Percentiles rank a stretch among this genome's conserved stretches.
phyloP scores from a whole-genome alignment of 2,113 vertebrate genomes.

The Equus quagga region DNA sequence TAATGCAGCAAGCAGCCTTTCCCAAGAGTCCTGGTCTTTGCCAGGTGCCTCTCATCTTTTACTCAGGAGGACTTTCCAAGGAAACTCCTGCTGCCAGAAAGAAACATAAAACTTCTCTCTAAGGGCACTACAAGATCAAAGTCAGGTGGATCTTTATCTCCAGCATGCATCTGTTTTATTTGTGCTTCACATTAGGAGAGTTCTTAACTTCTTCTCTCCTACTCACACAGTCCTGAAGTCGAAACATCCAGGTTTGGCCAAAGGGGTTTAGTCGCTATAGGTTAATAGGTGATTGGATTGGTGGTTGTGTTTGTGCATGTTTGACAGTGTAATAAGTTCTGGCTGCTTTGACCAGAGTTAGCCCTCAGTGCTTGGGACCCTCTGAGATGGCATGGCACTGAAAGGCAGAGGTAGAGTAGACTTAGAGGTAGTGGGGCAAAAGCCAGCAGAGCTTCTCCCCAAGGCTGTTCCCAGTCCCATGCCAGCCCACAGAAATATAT shows the following conservation, averaged over 20 bases:
- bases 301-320: background rate
- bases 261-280: background rate
- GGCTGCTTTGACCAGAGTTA: background rate
- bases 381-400: background rate
- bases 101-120: background rate
- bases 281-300: background rate
- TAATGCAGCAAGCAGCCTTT: background rate
- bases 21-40: background rate
- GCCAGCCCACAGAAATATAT: background rate
- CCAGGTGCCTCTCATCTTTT: conserved; percentile 24
- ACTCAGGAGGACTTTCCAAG: conserved; percentile 51
- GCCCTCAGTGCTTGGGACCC: background rate
- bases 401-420: background rate
- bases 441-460: background rate
- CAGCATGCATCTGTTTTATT: background rate
- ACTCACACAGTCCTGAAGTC: background rate
- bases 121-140: background rate
- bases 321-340: background rate
- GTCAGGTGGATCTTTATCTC: background rate
- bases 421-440: background rate
- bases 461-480: background rate
- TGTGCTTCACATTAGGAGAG: background rate
- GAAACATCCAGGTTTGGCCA: background rate
- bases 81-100: conserved; percentile 3
- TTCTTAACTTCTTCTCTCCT: background rate